These are phyloP conservation scores for Callithrix jacchus DNA, from an alignment of 2,113 vertebrate genomes.

Conservation along the genomic window DNA sequence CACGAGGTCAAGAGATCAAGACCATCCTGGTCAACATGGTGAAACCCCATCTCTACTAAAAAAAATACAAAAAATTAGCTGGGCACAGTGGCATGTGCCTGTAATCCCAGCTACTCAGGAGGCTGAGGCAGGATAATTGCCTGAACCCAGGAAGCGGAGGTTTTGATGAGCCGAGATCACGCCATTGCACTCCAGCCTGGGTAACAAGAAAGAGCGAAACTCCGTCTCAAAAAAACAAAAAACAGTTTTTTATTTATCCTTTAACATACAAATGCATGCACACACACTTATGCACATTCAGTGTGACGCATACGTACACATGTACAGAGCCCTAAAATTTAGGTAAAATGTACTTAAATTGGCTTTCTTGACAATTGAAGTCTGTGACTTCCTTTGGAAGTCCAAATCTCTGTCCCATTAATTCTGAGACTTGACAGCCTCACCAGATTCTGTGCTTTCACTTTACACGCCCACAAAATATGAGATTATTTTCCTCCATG, in stretches of 20 bases:
- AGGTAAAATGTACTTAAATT: not conserved
- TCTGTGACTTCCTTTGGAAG: not conserved
- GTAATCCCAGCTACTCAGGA: no score
- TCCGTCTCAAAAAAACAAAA: no score
- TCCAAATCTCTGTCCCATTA: not conserved
- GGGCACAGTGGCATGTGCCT: no score
- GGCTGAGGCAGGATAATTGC: no score
- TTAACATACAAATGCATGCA: not conserved
- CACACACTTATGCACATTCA: not conserved
- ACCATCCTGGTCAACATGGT: no score
- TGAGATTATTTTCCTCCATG: not conserved
- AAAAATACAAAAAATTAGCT: no score
- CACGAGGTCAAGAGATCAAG: no score
- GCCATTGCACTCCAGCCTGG: no score
- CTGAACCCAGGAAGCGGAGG: no score
- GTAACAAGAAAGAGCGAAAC: no score
- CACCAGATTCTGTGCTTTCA: not conserved
- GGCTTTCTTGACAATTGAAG: not conserved
- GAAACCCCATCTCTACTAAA: no score
- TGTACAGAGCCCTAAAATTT: not conserved
- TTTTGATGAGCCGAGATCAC: no score
- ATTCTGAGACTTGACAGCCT: not conserved
- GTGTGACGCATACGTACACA: not conserved
- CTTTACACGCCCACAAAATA: not conserved
- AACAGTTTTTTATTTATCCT: not conserved